Evolutionary conservation across 1,140 invertebrate genomes (phyloP).

Genomic region (Psilanteris sp.): DNA sequence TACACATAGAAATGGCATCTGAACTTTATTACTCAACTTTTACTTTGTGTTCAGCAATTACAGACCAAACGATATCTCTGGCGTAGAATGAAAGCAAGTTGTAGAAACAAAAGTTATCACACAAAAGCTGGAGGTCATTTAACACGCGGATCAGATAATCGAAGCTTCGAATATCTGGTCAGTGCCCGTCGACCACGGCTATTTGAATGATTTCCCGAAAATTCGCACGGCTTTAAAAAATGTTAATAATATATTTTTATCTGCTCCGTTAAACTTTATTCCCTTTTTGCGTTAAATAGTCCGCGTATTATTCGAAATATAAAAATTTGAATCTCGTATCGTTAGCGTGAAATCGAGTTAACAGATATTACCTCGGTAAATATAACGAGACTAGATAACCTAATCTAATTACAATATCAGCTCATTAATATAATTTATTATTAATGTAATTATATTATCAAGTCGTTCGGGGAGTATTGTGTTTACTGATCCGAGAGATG

Average conservation of each 20-base stretch:
- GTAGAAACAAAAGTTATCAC: conserved; percentile 35
- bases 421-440: conserved; percentile 51
- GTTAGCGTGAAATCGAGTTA: conserved; percentile 25
- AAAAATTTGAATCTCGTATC: not conserved
- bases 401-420: conserved; percentile 45
- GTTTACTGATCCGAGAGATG: conserved; percentile 29
- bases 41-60: conserved; percentile 21
- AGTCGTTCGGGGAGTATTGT: conserved; percentile 20
- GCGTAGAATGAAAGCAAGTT: conserved; percentile 28
- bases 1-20: too few species aligned
- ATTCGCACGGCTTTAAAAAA: too few species aligned
- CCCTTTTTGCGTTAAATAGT: not conserved
- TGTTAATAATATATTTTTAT: too few species aligned
- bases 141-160: too few species aligned
- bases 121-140: conserved; percentile 39
- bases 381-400: conserved; percentile 39
- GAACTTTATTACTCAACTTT: conserved; percentile 17
- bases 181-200: too few species aligned
- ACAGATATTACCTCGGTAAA: conserved; percentile 25
- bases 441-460: conserved; percentile 55
- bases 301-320: not conserved
- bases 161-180: conserved; percentile 44
- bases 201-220: too few species aligned
- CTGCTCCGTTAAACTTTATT: too few species aligned
- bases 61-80: conserved; percentile 25